These are phyloP conservation scores for Cristatella mucedo DNA, from an alignment of 2,888 invertebrate species.

Conservation along the genomic window DNA sequence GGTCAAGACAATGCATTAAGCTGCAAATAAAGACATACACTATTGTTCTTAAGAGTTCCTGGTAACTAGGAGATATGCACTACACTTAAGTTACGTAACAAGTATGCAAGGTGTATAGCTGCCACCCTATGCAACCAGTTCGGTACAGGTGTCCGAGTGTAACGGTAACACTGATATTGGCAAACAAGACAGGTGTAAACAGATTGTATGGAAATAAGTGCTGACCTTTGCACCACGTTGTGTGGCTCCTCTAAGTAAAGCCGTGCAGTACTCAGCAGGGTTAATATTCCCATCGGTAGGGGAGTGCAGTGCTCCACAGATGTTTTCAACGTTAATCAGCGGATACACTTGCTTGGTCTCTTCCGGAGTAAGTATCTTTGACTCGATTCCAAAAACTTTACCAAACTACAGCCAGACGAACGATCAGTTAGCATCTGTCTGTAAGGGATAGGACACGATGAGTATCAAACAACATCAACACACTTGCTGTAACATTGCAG, in stretches of 20 bases:
- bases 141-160: too few relatives aligned
- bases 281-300: constrained; percentile 70
- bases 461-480: neutral
- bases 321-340: constrained; percentile 54
- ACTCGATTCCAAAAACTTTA: constrained; percentile 59
- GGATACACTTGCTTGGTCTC: constrained; percentile 64
- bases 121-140: too few relatives aligned
- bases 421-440: neutral
- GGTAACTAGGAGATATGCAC: too few relatives aligned
- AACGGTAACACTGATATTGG: too few relatives aligned
- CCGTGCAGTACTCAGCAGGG: constrained; percentile 61
- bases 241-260: constrained; percentile 56
- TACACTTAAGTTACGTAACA: too few relatives aligned
- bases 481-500: neutral
- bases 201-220: too few relatives aligned
- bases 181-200: too few relatives aligned
- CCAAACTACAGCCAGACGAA: constrained; percentile 42
- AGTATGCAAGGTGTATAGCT: too few relatives aligned
- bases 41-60: too few relatives aligned
- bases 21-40: too few relatives aligned
- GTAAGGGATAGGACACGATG: neutral
- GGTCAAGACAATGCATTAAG: too few relatives aligned
- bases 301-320: constrained; percentile 60
- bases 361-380: constrained; percentile 51
- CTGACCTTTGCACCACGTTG: constrained; percentile 54